Evolutionary conservation across 2,797 vertebrate species (phyloP).

Genomic region (Lepilemur septentrionalis): DNA sequence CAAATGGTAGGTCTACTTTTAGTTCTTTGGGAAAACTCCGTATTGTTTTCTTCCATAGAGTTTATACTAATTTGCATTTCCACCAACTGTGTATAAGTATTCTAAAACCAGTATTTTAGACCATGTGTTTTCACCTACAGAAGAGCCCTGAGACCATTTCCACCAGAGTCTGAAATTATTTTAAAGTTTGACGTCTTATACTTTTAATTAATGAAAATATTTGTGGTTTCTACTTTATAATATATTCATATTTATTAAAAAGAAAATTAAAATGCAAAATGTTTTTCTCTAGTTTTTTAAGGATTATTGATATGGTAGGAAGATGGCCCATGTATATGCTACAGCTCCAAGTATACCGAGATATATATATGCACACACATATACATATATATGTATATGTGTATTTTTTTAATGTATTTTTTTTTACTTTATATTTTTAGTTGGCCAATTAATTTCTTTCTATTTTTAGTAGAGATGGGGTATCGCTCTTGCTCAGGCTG

Average conservation of each 20-base stretch:
- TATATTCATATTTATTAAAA: neutral
- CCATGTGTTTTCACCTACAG: slow-evolving; percentile 28
- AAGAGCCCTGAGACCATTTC: neutral
- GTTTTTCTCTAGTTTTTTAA: neutral
- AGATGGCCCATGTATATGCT: neutral
- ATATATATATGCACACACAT: neutral
- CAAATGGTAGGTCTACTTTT: neutral
- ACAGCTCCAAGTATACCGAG: neutral
- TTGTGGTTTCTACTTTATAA: neutral
- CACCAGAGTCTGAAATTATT: neutral
- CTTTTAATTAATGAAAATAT: neutral
- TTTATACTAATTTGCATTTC: neutral
- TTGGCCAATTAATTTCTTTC: no score
- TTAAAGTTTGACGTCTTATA: neutral
- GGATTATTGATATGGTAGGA: neutral
- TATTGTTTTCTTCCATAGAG: neutral
- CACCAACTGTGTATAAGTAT: neutral
- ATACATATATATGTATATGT: no score
- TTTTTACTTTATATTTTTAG: no score
- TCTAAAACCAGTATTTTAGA: neutral
- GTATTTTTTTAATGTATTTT: no score
- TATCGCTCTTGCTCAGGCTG: no score
- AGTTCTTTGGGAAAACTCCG: neutral
- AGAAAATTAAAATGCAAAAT: neutral
- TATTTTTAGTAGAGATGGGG: no score